Percentiles rank a stretch among this genome's conserved stretches.
These are phyloP conservation scores for Poecilia latipinna DNA, from an alignment of 2,113 vertebrate species.

Conservation along the genomic window DNA sequence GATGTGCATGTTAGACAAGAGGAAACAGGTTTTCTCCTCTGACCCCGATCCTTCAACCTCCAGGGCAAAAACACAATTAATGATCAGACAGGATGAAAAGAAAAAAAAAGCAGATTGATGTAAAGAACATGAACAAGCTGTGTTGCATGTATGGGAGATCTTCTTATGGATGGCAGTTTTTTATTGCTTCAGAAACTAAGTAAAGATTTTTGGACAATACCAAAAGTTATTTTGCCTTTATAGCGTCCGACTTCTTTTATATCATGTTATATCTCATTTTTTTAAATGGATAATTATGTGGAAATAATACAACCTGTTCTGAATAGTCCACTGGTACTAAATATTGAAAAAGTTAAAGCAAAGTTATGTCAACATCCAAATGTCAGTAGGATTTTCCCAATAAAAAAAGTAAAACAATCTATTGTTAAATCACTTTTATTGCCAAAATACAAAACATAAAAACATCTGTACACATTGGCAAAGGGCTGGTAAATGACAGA, in stretches of 20 bases:
- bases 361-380: no score
- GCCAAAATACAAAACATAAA: no score
- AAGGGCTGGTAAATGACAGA: no score
- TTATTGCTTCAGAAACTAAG: background rate
- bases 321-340: no score
- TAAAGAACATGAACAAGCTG: background rate
- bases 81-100: background rate
- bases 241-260: background rate
- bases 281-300: no score
- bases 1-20: background rate
- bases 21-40: slow-evolving; percentile 26
- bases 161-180: background rate
- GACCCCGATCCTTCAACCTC: slow-evolving; percentile 33
- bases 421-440: no score
- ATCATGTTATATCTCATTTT: background rate
- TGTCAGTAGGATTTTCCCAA: background rate
- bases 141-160: background rate
- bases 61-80: slow-evolving; percentile 27
- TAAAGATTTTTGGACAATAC: background rate
- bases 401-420: no score
- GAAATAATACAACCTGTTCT: background rate
- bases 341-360: no score
- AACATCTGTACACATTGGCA: no score
- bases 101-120: background rate
- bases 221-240: background rate